A percentile compares a stretch with the other conserved stretches of the same genome.
phyloP scores from a whole-genome alignment of 2,113 vertebrate genomes.

The Gnathonemus longibarbis region DNA sequence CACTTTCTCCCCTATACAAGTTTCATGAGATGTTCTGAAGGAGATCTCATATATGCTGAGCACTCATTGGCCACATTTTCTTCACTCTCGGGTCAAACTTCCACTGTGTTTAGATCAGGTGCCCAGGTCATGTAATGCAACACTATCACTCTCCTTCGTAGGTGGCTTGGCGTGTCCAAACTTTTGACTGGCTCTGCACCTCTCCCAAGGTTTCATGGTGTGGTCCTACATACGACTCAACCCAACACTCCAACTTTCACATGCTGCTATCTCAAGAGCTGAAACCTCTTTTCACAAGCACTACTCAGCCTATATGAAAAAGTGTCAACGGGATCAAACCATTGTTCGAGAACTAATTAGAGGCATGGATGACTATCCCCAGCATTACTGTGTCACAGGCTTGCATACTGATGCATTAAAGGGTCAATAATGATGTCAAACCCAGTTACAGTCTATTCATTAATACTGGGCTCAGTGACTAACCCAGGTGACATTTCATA shows the following conservation, averaged over 20 bases:
- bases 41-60: not conserved
- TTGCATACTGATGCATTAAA: not conserved
- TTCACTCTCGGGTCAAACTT: not conserved
- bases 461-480: not conserved
- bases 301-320: not conserved
- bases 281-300: not conserved
- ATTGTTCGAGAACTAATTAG: not conserved
- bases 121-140: not conserved
- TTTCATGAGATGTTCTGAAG: not conserved
- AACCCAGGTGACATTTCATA: not conserved
- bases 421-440: not conserved
- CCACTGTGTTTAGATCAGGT: not conserved
- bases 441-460: not conserved
- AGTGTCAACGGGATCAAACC: not conserved
- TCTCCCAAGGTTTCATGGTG: not conserved
- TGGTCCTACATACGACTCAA: not conserved
- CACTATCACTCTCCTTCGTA: no score
- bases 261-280: not conserved
- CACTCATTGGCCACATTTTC: not conserved
- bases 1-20: not conserved
- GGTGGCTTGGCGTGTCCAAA: not conserved
- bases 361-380: not conserved
- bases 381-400: not conserved
- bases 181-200: not conserved
- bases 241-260: not conserved